Percentiles rank a stretch among this genome's conserved stretches.
Conservation (phyloP, 23 tunicate species). For the Botrylloides violaceus region DNA sequence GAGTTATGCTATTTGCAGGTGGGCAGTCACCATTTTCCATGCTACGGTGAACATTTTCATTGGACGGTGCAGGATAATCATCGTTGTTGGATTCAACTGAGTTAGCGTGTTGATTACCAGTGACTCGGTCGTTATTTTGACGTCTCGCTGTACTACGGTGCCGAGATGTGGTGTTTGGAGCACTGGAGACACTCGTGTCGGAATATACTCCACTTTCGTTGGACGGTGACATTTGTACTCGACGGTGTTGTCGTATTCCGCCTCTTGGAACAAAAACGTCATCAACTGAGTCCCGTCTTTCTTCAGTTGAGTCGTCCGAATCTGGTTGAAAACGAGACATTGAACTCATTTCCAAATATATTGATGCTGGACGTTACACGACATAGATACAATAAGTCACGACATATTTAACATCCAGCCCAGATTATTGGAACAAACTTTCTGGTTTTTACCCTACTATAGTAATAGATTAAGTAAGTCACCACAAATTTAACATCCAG, state of each 20-base stretch:
- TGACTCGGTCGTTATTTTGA: not conserved
- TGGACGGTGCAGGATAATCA: not conserved
- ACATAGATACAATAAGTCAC: too few relatives aligned
- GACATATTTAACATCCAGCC: too few relatives aligned
- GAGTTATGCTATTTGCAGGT: not conserved
- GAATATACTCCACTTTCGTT: conserved; percentile 25
- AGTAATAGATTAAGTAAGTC: too few relatives aligned
- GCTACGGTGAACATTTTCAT: not conserved
- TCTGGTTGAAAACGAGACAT: too few relatives aligned
- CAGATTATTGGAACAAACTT: too few relatives aligned
- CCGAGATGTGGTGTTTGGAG: not conserved
- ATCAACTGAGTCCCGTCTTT: conserved; percentile 9
- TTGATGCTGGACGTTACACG: too few relatives aligned
- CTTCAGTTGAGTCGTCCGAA: not conserved
- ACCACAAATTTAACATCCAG: too few relatives aligned
- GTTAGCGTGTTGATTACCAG: too few relatives aligned
- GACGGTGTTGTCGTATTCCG: not conserved
- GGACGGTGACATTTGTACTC: conserved; percentile 10
- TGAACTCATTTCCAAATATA: not conserved
- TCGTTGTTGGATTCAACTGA: too few relatives aligned
- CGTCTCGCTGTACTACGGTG: not conserved
- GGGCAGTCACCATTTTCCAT: not conserved
- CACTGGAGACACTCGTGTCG: conserved; percentile 20
- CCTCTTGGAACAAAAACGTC: conserved; percentile 1
- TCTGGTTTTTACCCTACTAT: too few relatives aligned